These are phyloP conservation scores for Recurvirostra avosetta DNA, from an alignment of 2,113 vertebrate genomes.

Conservation along the genomic window DNA sequence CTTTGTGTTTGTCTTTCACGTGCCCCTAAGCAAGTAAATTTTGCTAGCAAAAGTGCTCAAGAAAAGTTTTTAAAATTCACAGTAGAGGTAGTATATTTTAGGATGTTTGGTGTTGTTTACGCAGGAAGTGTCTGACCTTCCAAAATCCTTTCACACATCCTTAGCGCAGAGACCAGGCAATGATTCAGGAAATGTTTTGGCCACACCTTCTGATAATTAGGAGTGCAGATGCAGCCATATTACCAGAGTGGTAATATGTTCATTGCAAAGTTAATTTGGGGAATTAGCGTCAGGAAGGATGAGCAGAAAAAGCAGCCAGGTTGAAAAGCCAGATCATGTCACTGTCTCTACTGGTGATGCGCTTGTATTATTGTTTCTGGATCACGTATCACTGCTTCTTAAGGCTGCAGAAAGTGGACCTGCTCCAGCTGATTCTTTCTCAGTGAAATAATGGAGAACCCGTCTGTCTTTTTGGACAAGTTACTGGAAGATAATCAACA, in stretches of 20 bases:
- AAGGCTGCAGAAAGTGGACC: background rate
- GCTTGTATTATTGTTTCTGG: background rate
- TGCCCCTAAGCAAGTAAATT: slow-evolving; percentile 6
- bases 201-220: slow-evolving; percentile 10
- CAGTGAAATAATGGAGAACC: background rate
- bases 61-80: background rate
- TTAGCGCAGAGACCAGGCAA: background rate
- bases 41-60: background rate
- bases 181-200: slow-evolving; percentile 18
- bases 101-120: background rate
- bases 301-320: background rate
- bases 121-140: slow-evolving; percentile 6
- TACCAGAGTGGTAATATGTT: background rate
- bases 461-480: background rate
- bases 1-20: slow-evolving; percentile 8
- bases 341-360: background rate
- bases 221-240: slow-evolving; percentile 10
- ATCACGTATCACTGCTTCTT: background rate
- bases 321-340: background rate
- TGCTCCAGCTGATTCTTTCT: background rate
- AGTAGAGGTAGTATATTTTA: background rate
- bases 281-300: background rate
- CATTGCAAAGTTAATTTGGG: slow-evolving; percentile 6
- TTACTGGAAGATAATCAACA: background rate
- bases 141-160: slow-evolving; percentile 27